Percentiles rank a stretch among this genome's conserved stretches.
phyloP scores from a whole-genome alignment of 2,797 vertebrate species.

The Steatocranus sp. region DNA sequence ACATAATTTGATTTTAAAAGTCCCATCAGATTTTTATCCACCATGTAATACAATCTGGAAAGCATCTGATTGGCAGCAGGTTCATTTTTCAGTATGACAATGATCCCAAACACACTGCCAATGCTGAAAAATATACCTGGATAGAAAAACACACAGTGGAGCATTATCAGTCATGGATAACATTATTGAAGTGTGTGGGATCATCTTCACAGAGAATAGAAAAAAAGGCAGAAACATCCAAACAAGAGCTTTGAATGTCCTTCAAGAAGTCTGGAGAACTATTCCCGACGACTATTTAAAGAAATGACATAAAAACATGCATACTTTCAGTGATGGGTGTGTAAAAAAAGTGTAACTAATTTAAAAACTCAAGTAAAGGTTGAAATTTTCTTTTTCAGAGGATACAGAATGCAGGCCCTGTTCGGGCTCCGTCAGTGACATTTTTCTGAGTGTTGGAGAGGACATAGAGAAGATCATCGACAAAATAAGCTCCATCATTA shows the following conservation, averaged over 20 bases:
- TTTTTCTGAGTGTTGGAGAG: conserved; percentile 30
- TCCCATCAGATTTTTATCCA: not conserved
- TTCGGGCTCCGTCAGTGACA: not conserved
- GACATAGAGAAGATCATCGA: conserved; percentile 41
- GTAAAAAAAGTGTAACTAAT: not conserved
- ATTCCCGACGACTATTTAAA: not conserved
- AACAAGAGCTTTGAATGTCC: not conserved
- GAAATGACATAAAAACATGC: not conserved
- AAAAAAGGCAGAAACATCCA: not conserved
- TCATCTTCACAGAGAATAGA: not conserved
- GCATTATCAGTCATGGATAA: not conserved
- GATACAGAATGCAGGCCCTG: not conserved
- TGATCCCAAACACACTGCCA: not conserved
- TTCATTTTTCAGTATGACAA: not conserved
- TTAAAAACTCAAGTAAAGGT: not conserved
- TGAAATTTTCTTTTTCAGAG: conserved; percentile 5
- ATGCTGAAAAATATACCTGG: not conserved
- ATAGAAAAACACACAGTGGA: not conserved
- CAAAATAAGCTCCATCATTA: conserved; percentile 23
- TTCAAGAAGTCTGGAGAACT: not conserved
- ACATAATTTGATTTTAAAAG: not conserved
- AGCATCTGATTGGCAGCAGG: not conserved
- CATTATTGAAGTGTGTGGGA: not conserved
- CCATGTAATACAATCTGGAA: not conserved
- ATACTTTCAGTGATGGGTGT: not conserved